These are phyloP conservation scores for Coelogynopora nodosa DNA, from an alignment of 2,888 invertebrate species.

Conservation along the genomic window DNA sequence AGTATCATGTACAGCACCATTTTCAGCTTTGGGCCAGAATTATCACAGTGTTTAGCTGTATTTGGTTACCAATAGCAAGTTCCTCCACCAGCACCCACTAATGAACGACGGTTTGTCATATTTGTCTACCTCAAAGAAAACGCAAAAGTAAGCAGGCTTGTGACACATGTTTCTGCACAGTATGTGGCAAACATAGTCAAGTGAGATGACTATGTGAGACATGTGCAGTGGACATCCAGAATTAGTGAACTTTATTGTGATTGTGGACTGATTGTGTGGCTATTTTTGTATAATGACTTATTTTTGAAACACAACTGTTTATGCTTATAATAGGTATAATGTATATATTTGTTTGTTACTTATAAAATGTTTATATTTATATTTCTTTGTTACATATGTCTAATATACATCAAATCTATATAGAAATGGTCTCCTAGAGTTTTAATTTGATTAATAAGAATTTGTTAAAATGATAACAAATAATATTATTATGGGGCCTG, in stretches of 20 bases:
- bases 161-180: neutral
- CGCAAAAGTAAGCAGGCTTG: slow-evolving; percentile 21
- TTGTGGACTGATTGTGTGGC: neutral
- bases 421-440: too few species aligned
- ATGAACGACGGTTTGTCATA: neutral
- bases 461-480: too few species aligned
- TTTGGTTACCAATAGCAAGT: slow-evolving; percentile 16
- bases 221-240: neutral
- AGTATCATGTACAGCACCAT: neutral
- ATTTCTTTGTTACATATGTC: too few species aligned
- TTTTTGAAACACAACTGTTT: neutral
- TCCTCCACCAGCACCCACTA: slow-evolving; percentile 10
- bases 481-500: too few species aligned
- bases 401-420: too few species aligned
- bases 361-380: too few species aligned
- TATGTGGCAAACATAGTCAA: neutral
- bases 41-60: slow-evolving; percentile 24
- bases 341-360: too few species aligned
- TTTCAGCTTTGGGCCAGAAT: slow-evolving; percentile 19
- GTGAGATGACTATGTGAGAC: neutral
- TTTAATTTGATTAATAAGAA: too few species aligned
- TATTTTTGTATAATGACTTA: neutral
- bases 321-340: neutral
- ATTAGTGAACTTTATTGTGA: neutral
- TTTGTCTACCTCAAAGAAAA: slow-evolving; percentile 27